phyloP scores from a whole-genome alignment of 2,888 invertebrate genomes.

The Drosophila cyrtoloma region DNA sequence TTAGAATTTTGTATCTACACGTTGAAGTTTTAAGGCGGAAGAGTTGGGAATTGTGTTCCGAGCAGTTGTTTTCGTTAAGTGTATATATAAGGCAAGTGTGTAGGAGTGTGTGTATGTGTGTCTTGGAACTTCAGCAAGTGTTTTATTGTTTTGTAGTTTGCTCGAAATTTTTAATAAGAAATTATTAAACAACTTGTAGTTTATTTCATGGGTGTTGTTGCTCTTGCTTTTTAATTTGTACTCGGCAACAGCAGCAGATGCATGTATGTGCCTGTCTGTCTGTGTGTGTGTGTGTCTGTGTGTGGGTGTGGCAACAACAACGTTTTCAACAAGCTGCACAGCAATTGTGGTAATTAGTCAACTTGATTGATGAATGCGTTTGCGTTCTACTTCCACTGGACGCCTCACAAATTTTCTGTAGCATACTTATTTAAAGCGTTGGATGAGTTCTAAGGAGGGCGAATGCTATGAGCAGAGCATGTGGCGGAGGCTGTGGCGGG shows the following conservation, averaged over 20 bases:
- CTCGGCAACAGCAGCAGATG: not conserved
- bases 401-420: constrained; percentile 29
- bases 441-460: not conserved
- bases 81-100: not conserved
- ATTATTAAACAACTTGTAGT: constrained; percentile 73
- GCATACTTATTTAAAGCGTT: constrained; percentile 49
- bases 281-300: not conserved
- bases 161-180: constrained; percentile 71
- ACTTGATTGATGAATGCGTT: constrained; percentile 72
- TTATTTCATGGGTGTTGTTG: constrained; percentile 46
- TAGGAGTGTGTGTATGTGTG: constrained; percentile 13
- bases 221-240: constrained; percentile 13
- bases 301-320: constrained; percentile 15
- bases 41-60: not conserved
- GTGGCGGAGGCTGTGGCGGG: no score
- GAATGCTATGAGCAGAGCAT: not conserved
- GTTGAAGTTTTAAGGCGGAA: no score
- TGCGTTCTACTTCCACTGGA: not conserved
- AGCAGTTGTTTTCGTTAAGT: not conserved
- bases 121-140: constrained; percentile 58
- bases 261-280: not conserved
- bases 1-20: not conserved
- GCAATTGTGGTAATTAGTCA: constrained; percentile 73
- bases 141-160: constrained; percentile 49
- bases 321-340: constrained; percentile 25